Evolutionary conservation across 2,113 vertebrate genomes (phyloP).

Genomic region (Paraplagusia blochii): DNA sequence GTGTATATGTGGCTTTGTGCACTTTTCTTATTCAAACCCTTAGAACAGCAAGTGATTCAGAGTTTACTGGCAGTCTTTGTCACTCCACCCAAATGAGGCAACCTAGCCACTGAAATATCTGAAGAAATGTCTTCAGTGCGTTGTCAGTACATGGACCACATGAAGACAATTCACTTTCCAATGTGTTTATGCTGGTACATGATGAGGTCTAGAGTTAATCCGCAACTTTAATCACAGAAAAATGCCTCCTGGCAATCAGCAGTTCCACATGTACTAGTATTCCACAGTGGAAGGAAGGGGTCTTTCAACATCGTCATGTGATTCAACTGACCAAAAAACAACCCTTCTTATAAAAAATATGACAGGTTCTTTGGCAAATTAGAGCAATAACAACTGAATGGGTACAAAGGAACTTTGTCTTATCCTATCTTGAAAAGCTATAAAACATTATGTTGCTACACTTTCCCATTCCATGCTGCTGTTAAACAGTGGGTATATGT

Average conservation of each 20-base stretch:
- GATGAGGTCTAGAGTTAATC: neutral
- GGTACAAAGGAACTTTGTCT: neutral
- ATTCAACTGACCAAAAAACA: slow-evolving; percentile 25
- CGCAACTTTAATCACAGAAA: slow-evolving; percentile 21
- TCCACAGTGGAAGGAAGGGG: neutral
- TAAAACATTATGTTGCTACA: too few species aligned
- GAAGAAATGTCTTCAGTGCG: neutral
- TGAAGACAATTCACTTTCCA: neutral
- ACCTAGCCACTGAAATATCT: slow-evolving; percentile 39
- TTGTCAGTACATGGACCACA: slow-evolving; percentile 7
- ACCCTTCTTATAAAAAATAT: neutral
- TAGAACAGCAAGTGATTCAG: slow-evolving; percentile 44
- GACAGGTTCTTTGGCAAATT: too few species aligned
- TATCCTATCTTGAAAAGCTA: too few species aligned
- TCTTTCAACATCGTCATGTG: slow-evolving; percentile 35
- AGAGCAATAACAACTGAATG: neutral
- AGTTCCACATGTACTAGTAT: too few species aligned
- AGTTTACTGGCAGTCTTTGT: slow-evolving; percentile 19
- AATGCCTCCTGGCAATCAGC: too few species aligned
- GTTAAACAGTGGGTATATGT: too few species aligned
- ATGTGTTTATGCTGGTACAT: neutral
- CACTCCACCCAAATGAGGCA: slow-evolving; percentile 36
- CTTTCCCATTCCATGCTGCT: too few species aligned
- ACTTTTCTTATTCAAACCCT: neutral
- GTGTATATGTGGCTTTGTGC: neutral